Conservation (phyloP, 2,888 invertebrate genomes). For the Yponomeuta plumbellus region DNA sequence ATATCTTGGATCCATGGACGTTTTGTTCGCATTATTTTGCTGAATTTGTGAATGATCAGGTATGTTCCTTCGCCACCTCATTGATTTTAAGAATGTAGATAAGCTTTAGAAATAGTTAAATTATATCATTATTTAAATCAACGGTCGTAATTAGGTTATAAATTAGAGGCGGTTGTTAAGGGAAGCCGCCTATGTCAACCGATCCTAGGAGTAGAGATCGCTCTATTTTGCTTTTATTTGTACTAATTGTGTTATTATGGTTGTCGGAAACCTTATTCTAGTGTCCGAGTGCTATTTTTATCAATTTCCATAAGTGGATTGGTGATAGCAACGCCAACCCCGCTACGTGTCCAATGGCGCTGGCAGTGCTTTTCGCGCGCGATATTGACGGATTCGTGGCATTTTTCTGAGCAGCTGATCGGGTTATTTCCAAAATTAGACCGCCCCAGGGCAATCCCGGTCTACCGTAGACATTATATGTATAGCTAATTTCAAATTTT, state of each 20-base stretch:
- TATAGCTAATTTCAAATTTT: constrained; percentile 9
- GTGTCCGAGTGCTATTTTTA: constrained; percentile 61
- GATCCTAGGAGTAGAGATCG: constrained; percentile 35
- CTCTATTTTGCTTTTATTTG: constrained; percentile 32
- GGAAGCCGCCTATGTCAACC: constrained; percentile 58
- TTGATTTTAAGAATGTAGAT: constrained; percentile 21
- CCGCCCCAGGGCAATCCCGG: constrained; percentile 35
- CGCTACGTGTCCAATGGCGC: constrained; percentile 78
- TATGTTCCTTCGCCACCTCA: constrained; percentile 40
- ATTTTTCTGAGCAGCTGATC: constrained; percentile 70
- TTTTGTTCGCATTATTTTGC: constrained; percentile 19
- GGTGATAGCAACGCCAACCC: constrained; percentile 65
- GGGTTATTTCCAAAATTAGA: constrained; percentile 41
- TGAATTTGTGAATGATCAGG: constrained; percentile 71
- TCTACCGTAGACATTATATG: constrained; percentile 43
- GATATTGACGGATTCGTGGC: constrained; percentile 76
- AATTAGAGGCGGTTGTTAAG: constrained; percentile 68
- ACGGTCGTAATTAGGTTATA: constrained; percentile 64
- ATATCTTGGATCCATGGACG: constrained; percentile 6
- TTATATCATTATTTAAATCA: constrained; percentile 23
- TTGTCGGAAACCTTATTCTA: constrained; percentile 39
- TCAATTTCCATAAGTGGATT: constrained; percentile 71
- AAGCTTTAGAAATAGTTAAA: not conserved
- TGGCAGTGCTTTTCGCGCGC: constrained; percentile 75
- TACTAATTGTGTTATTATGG: constrained; percentile 35